Base-by-base conservation (phyloP, 2,113 vertebrate genomes). In the Calidris pugnax region DNA sequence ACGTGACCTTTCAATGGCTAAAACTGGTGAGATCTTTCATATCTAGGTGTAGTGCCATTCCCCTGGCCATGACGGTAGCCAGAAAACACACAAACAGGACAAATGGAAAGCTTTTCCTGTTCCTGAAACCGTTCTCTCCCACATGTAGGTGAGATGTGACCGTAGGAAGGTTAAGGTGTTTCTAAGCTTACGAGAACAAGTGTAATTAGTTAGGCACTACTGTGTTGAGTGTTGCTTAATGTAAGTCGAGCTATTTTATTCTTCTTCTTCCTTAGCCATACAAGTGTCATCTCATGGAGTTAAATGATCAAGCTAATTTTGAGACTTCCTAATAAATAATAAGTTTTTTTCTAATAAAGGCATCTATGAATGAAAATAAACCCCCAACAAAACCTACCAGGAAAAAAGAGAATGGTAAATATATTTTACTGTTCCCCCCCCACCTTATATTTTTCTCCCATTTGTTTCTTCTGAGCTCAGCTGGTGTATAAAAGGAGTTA, bases 401-500 rank as follows among this genome's bases (percentile, higher is more conserved):
- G 59, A 81, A 77, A 66, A 53, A 6, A 69, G 35, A 84, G 21
- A 94, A 72, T 73, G 22, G 27, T 45, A 91, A 85, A 88, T 78
- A 21, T 37, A 60, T 83, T 89, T 84, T 17, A 76, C 26, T 18
- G 32, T 39, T 77, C 15, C 12, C 20, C 17, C 12, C 9, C 24
- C 12, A 20, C 24, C 15, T 50, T 71, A 8, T 74, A 39, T 95
- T 95, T 93, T 73, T 72, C 41, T 78, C 21, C 7, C 15, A 37
- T 89, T 92, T 93, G 39, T 89, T 90, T 94, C 51, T 94, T 95
- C 68, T 80, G 96, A 96, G 96, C 96, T 97, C 97, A 98, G 97
- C 96, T 97, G 97, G 93, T 94, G 41, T 83, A 71, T 92, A 88
- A 97, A 97, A 96, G 90, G 83, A 95, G 78, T 95, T 97, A 97